Evolutionary conservation across 2,888 invertebrate species (phyloP).

Genomic region (Mesoligia furuncula): DNA sequence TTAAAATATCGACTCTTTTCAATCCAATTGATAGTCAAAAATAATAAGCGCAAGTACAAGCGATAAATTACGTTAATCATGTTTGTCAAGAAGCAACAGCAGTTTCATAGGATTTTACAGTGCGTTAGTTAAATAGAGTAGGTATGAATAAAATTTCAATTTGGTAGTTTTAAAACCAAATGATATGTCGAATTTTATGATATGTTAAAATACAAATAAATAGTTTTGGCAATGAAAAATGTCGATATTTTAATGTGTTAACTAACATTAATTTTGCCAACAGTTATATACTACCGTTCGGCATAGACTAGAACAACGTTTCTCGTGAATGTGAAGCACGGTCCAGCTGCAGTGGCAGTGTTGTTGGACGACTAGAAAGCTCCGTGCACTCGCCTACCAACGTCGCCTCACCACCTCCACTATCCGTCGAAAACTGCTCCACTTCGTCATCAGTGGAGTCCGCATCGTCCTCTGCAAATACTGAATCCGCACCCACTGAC

Average conservation of each 20-base stretch:
- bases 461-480: slow-evolving; percentile 93
- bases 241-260: slow-evolving; percentile 85
- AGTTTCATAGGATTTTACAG: slow-evolving; percentile 19
- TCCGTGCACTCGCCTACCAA: slow-evolving; percentile 83
- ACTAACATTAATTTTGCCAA: slow-evolving; percentile 80
- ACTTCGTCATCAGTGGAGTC: slow-evolving; percentile 96
- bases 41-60: slow-evolving; percentile 53
- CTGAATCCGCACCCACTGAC: slow-evolving; percentile 94
- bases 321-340: slow-evolving; percentile 93
- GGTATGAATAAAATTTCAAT: slow-evolving; percentile 51
- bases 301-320: slow-evolving; percentile 93
- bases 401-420: slow-evolving; percentile 91
- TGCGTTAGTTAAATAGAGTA: slow-evolving; percentile 37
- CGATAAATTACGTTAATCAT: slow-evolving; percentile 28
- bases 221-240: slow-evolving; percentile 60
- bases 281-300: slow-evolving; percentile 63
- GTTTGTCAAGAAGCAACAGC: slow-evolving; percentile 48
- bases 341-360: slow-evolving; percentile 80
- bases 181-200: slow-evolving; percentile 85
- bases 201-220: slow-evolving; percentile 78
- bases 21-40: slow-evolving; percentile 47
- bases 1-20: slow-evolving; percentile 84
- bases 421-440: slow-evolving; percentile 96
- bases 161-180: slow-evolving; percentile 72
- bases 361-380: slow-evolving; percentile 82